Base-by-base conservation (phyloP, 2,888 invertebrate genomes). In the Melanophora roralis region DNA sequence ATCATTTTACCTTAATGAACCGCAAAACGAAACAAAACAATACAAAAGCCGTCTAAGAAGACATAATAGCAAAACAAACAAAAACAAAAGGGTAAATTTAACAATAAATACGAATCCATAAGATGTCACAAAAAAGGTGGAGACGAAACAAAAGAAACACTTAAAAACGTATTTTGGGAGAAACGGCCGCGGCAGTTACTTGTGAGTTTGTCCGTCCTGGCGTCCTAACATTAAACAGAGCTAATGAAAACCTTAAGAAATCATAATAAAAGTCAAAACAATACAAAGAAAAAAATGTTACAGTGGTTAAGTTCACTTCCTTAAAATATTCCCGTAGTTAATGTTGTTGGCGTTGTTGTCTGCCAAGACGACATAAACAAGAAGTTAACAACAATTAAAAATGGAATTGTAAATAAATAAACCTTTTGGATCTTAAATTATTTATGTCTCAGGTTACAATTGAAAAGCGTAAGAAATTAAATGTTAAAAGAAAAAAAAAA, bases 1-100 rank as follows among this genome's bases (percentile, higher is more conserved):
- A 72, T 78, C 80, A 76, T 9, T 78, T 79, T 78, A 73, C 78
- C 78, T 78, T 71, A 78, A 82, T 72, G 80, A 83, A 82, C 80
- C 82, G 64, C 82, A 80, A 75, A 69, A 55, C 53, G 27, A 77
- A 74, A 71, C 60, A 57, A 68, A 43, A 51, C 34, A 27, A 27
- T 16, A 55, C 12, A 1, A 16, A 64, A 4, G 36, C 57, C 36
- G 53, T n/a, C 47, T 16, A 69, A 71, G 38, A 38, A 9, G 60
- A 27, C 69, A 60, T 32, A 16, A 19, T 51, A 67, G 68, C 19
- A n/a, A 57, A 62, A 55, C 1, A 34, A 55, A 12, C 23, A 19
- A 57, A 38, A 73, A 27, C 6, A 27, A 81, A 81, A 64, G 71
- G 76, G 76, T 64, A 43, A 78, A 14, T 43, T 14, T 40, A 40